phyloP scores from a whole-genome alignment of 2,113 vertebrate genomes.

The Lates calcarifer region DNA sequence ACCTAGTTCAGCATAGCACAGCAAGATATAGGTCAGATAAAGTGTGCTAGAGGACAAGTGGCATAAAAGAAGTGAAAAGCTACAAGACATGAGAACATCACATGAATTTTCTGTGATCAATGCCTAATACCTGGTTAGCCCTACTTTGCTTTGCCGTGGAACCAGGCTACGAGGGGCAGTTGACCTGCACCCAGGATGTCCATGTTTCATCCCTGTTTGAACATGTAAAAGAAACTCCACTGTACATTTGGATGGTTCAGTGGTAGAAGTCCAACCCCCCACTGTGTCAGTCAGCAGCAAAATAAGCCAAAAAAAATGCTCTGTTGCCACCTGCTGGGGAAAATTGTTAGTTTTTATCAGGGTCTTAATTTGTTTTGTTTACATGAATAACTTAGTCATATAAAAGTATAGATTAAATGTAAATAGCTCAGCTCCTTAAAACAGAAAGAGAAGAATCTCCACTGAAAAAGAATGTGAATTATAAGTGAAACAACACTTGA shows the following conservation, averaged over 20 bases:
- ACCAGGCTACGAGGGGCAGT: slow-evolving; percentile 13
- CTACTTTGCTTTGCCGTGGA: slow-evolving; percentile 34
- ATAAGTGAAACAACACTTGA: slow-evolving; percentile 82
- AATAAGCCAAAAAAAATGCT: slow-evolving; percentile 75
- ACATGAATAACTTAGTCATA: slow-evolving; percentile 57
- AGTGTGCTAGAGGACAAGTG: slow-evolving; percentile 40
- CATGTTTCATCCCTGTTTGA: slow-evolving; percentile 46
- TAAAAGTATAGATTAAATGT: slow-evolving; percentile 48
- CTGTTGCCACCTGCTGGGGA: slow-evolving; percentile 41
- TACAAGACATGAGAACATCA: not conserved
- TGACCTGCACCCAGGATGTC: slow-evolving; percentile 26
- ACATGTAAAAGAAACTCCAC: slow-evolving; percentile 25
- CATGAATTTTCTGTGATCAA: not conserved
- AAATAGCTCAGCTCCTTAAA: slow-evolving; percentile 68
- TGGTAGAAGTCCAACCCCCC: slow-evolving; percentile 83
- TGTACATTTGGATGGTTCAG: slow-evolving; percentile 37
- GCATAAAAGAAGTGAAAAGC: not conserved
- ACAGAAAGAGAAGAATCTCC: slow-evolving; percentile 52
- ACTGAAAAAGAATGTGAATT: slow-evolving; percentile 56
- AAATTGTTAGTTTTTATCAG: slow-evolving; percentile 22
- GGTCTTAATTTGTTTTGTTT: slow-evolving; percentile 68
- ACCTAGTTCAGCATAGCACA: not conserved
- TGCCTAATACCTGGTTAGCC: not conserved
- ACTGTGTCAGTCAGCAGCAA: slow-evolving; percentile 83
- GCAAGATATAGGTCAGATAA: not conserved